Conservation (phyloP, 2,797 vertebrate genomes). For the Neostethus bicornis region DNA sequence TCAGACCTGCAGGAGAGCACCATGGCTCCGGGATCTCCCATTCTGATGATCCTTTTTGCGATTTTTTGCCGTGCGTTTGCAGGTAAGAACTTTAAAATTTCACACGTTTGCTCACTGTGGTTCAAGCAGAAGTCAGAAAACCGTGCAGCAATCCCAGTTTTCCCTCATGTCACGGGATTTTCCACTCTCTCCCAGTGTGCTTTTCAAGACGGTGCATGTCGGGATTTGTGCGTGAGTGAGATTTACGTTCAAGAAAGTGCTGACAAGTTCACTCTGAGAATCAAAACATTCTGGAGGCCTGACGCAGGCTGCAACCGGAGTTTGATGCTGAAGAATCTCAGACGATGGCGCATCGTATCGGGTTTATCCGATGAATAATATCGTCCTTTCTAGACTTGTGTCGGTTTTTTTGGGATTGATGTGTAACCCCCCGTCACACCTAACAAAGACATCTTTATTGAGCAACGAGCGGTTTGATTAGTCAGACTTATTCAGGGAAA, state of each 20-base stretch:
- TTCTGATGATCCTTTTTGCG: conserved; percentile 62
- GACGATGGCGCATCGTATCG: too few relatives aligned
- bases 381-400: too few relatives aligned
- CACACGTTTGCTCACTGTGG: too few relatives aligned
- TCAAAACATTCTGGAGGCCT: conserved; percentile 42
- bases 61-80: conserved; percentile 66
- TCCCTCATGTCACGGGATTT: conserved; percentile 59
- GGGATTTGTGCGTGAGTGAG: conserved; percentile 50
- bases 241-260: conserved; percentile 70
- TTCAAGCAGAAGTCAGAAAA: too few relatives aligned
- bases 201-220: conserved; percentile 63
- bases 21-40: conserved; percentile 60
- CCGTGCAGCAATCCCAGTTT: conserved; percentile 38
- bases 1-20: conserved; percentile 32
- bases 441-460: too few relatives aligned
- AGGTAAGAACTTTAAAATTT: too few relatives aligned
- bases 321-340: too few relatives aligned
- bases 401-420: too few relatives aligned
- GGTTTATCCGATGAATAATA: too few relatives aligned
- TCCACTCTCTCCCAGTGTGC: conserved; percentile 65
- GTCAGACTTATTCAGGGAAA: too few relatives aligned
- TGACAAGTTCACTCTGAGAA: conserved; percentile 67
- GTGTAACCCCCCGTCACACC: too few relatives aligned
- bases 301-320: conserved; percentile 36
- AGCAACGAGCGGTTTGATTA: too few relatives aligned